Conservation (phyloP, 2,888 invertebrate genomes). For the Nomada fabriciana region DNA sequence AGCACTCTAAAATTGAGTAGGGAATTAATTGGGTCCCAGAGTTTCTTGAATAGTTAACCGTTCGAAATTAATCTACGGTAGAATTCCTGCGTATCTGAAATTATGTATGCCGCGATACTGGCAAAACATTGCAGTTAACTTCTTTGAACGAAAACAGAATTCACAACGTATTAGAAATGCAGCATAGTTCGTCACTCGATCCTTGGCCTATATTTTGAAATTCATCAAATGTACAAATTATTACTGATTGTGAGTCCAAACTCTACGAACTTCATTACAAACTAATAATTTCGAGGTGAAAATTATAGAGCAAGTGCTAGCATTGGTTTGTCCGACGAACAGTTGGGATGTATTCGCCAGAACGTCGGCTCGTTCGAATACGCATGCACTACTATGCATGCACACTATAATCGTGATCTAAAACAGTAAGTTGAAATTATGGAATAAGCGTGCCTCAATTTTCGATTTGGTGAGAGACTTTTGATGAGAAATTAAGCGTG, state of each 20-base stretch:
- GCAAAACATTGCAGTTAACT: too few species aligned
- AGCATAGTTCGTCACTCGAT: background rate
- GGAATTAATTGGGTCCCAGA: too few species aligned
- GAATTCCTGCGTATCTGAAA: too few species aligned
- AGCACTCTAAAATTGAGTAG: too few species aligned
- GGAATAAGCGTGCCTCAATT: slow-evolving; percentile 19
- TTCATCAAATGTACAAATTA: background rate
- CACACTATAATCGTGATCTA: background rate
- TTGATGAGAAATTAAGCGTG: slow-evolving; percentile 2
- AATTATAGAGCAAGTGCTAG: slow-evolving; percentile 6
- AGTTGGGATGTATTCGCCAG: too few species aligned
- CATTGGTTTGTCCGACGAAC: too few species aligned
- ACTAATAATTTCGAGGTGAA: slow-evolving; percentile 27
- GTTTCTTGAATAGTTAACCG: too few species aligned
- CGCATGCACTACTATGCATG: too few species aligned
- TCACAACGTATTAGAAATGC: background rate
- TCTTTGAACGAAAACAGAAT: background rate
- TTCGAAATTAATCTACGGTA: too few species aligned
- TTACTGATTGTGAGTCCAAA: slow-evolving; percentile 1
- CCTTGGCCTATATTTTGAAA: slow-evolving; percentile 16
- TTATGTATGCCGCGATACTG: too few species aligned
- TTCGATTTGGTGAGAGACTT: slow-evolving; percentile 7
- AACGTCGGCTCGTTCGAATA: background rate
- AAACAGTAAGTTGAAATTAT: slow-evolving; percentile 15
- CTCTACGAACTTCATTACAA: slow-evolving; percentile 18